Percentiles rank a stretch among this genome's conserved stretches.
Evolutionary conservation across 2,888 invertebrate species (phyloP).

Genomic region (Apamea epomidion): DNA sequence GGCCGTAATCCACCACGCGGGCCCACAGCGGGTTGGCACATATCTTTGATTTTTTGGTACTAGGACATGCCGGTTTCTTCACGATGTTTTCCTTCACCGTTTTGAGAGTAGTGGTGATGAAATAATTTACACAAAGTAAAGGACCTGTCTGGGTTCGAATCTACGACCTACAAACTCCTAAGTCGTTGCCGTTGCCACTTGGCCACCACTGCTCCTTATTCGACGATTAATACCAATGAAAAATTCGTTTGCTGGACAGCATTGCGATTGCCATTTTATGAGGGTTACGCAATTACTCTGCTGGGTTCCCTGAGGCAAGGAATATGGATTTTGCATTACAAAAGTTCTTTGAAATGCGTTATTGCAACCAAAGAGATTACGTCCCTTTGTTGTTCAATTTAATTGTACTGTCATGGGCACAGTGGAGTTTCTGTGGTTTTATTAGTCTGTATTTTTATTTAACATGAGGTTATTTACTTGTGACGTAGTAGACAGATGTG

Average conservation of each 20-base stretch:
- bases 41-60: no score
- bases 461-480: not conserved
- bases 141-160: no score
- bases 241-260: not conserved
- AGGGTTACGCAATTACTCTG: not conserved
- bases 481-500: not conserved
- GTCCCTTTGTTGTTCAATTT: constrained; percentile 39
- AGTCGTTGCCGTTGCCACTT: no score
- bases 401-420: constrained; percentile 32
- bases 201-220: no score
- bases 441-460: not conserved
- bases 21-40: no score
- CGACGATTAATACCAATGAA: not conserved
- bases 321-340: constrained; percentile 41
- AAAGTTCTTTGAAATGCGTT: constrained; percentile 44
- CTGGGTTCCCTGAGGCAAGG: constrained; percentile 22
- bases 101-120: no score
- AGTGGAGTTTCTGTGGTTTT: constrained; percentile 8
- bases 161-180: no score
- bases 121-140: no score
- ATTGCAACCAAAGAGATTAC: constrained; percentile 41
- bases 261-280: not conserved
- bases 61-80: no score
- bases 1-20: no score
- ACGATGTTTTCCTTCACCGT: no score